Percentiles rank a stretch among this genome's conserved stretches.
phyloP scores from a whole-genome alignment of 2,113 vertebrate species.

The Perca fluviatilis region DNA sequence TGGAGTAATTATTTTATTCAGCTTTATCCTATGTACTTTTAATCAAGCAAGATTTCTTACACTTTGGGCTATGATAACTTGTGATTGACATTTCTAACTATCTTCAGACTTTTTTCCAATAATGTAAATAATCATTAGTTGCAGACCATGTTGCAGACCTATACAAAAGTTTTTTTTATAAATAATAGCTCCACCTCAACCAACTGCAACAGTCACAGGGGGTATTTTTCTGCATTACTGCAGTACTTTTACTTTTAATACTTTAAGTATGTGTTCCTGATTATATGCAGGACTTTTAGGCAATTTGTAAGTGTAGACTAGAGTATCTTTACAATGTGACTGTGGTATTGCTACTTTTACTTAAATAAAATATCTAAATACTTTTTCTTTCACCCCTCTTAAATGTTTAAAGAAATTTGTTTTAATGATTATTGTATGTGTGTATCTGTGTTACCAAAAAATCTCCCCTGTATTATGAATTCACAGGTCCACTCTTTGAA shows the following conservation, averaged over 20 bases:
- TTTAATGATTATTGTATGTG: background rate
- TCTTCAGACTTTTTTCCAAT: background rate
- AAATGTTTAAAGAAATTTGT: background rate
- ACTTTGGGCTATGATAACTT: background rate
- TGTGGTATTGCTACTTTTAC: background rate
- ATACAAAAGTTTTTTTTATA: too few relatives aligned
- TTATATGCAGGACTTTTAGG: background rate
- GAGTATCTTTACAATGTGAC: background rate
- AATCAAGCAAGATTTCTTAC: too few relatives aligned
- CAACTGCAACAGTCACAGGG: background rate
- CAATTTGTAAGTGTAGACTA: background rate
- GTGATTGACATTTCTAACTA: background rate
- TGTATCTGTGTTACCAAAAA: background rate
- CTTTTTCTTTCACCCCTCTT: background rate
- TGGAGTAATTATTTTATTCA: too few relatives aligned
- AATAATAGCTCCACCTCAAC: too few relatives aligned
- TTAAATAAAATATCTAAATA: background rate
- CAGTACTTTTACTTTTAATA: background rate
- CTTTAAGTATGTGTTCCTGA: background rate
- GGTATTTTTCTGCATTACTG: background rate
- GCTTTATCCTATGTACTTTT: background rate
- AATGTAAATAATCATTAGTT: background rate
- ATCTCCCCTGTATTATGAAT: slow-evolving; percentile 7
- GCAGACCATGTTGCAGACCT: background rate
- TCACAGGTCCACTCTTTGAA: slow-evolving; percentile 39